phyloP scores from a whole-genome alignment of 2,888 invertebrate genomes.

The Xestia c-nigrum region DNA sequence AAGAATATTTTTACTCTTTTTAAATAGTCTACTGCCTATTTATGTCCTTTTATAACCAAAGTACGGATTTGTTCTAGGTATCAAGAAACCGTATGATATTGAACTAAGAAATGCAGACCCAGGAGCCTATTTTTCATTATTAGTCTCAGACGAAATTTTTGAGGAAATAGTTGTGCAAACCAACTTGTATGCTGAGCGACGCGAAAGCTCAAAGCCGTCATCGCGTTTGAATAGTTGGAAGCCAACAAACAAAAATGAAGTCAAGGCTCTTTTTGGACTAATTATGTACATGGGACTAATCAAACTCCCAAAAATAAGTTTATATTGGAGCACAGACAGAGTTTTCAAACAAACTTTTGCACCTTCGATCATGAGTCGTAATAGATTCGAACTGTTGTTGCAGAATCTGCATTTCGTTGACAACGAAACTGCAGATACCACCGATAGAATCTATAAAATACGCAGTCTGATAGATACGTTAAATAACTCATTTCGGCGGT shows the following conservation, averaged over 20 bases:
- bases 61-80: no score
- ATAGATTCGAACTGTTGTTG: slow-evolving; percentile 17
- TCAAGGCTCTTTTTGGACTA: slow-evolving; percentile 16
- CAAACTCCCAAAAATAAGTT: slow-evolving; percentile 19
- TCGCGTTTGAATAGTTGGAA: slow-evolving; percentile 43
- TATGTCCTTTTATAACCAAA: no score
- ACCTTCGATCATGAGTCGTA: slow-evolving; percentile 19
- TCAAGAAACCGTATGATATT: no score
- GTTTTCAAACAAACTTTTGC: slow-evolving; percentile 24
- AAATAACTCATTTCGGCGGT: slow-evolving; percentile 12
- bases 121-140: no score
- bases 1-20: no score
- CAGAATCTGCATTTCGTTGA: slow-evolving; percentile 13
- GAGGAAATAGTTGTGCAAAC: slow-evolving; percentile 39
- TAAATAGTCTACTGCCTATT: no score
- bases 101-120: no score
- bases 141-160: no score
- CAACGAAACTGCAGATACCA: slow-evolving; percentile 15
- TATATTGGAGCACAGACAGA: slow-evolving; percentile 22
- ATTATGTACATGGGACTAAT: slow-evolving; percentile 26
- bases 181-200: slow-evolving; percentile 50
- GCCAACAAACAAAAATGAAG: slow-evolving; percentile 14
- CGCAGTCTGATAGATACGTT: slow-evolving; percentile 15
- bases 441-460: slow-evolving; percentile 42
- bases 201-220: slow-evolving; percentile 34